phyloP scores from a whole-genome alignment of 1,140 invertebrate species.

The Drosophila guanche region DNA sequence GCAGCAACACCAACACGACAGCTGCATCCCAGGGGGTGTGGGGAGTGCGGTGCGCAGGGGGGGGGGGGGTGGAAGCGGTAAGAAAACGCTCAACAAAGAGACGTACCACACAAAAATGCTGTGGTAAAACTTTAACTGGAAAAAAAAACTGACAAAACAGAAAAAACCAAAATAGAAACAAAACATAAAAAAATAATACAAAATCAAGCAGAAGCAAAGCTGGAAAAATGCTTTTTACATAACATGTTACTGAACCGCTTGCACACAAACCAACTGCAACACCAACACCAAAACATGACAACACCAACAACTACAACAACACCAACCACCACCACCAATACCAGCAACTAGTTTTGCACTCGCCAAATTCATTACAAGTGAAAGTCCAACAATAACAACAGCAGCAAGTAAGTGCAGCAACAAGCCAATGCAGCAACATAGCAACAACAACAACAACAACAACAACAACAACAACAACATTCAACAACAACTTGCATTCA shows the following conservation, averaged over 20 bases:
- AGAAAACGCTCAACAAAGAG: constrained; percentile 16
- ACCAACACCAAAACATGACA: constrained; percentile 28
- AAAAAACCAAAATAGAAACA: constrained; percentile 30
- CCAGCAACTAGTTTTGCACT: constrained; percentile 65
- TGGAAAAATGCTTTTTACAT: constrained; percentile 83
- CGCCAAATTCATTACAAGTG: constrained; percentile 79
- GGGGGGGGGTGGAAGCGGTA: background rate
- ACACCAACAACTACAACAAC: constrained; percentile 21
- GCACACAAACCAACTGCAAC: constrained; percentile 59
- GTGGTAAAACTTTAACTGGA: constrained; percentile 41
- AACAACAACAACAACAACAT: constrained; percentile 36
- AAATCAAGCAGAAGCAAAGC: constrained; percentile 59
- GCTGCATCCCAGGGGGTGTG: constrained; percentile 40
- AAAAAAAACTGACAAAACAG: constrained; percentile 47
- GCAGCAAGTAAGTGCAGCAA: constrained; percentile 16
- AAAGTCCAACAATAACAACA: constrained; percentile 69
- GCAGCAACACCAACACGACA: constrained; percentile 18
- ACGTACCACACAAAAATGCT: constrained; percentile 46
- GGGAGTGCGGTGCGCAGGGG: constrained; percentile 8
- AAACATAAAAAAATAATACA: constrained; percentile 29
- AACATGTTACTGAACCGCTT: constrained; percentile 83
- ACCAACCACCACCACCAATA: constrained; percentile 4
- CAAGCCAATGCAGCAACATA: constrained; percentile 23
- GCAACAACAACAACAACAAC: constrained; percentile 7
- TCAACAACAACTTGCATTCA: constrained; percentile 35